Percentiles rank a stretch among this genome's conserved stretches.
These are phyloP conservation scores for Philaethria dido DNA, from an alignment of 2,888 invertebrate genomes.

Conservation along the genomic window DNA sequence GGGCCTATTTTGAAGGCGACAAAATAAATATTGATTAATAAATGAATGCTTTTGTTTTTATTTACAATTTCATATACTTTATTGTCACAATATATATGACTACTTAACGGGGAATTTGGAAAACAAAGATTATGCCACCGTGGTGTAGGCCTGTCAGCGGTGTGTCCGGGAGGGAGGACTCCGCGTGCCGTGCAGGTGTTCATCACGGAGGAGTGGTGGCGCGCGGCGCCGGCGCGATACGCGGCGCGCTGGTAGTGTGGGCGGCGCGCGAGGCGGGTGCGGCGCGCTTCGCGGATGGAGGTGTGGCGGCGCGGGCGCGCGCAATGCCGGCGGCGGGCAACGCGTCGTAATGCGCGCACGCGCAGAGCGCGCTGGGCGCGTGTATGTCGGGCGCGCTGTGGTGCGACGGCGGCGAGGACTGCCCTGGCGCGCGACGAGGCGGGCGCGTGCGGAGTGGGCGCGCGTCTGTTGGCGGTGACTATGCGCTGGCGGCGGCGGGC, in stretches of 20 bases:
- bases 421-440: conserved; percentile 90
- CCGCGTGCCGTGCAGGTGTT: conserved; percentile 90
- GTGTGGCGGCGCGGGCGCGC: conserved; percentile 87
- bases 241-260: conserved; percentile 91
- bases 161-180: conserved; percentile 89
- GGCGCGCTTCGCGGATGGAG: conserved; percentile 90
- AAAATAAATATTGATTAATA: too few species aligned
- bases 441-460: conserved; percentile 51
- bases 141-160: conserved; percentile 81
- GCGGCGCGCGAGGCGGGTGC: conserved; percentile 92
- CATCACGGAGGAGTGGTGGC: conserved; percentile 91
- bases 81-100: too few species aligned
- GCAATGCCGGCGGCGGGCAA: conserved; percentile 62
- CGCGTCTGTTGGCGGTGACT: conserved; percentile 84
- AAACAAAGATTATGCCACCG: neutral
- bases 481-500: conserved; percentile 83
- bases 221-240: conserved; percentile 69
- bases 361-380: conserved; percentile 89
- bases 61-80: too few species aligned
- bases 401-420: conserved; percentile 72
- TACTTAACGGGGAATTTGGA: neutral
- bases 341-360: conserved; percentile 61
- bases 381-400: conserved; percentile 89
- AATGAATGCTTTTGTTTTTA: too few species aligned
- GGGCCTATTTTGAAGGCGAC: too few species aligned